Base-by-base conservation (phyloP, 2,797 vertebrate species). In the Microctenopoma stevenorrisi region DNA sequence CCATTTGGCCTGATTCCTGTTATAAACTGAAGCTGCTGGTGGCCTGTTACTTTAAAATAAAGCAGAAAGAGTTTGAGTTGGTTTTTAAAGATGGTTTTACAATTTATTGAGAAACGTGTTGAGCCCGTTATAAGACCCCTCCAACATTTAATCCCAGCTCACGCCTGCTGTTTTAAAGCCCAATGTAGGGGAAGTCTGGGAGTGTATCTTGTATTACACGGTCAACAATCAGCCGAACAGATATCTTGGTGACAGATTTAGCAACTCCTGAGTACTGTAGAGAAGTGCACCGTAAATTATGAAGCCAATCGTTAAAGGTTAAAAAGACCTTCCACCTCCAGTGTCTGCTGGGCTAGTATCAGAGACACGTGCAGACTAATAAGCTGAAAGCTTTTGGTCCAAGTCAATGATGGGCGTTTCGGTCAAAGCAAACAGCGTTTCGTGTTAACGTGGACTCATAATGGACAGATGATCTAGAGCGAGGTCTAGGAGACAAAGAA, bases 401-500 rank as follows among this genome's bases (percentile, higher is more conserved):
- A 37, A 16, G 43, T 42, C 40, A 42, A 14, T 46, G 43, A 44
- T 4, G 22, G 68, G 49, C 3, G 9, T 57, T 52, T 37, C 25
- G 38, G 57, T 47, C n/a, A 47, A 11, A 47, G 46, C 46, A 47
- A 47, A 47, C 7, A 10, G n/a, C 46, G 22, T 22, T 47, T 18
- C 16, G 3, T 22, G 2, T 47, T 10, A 9, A 18, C 22, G 18
- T 46, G 46, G 18, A 47, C 46, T 47, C 8, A 16, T 4, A 46
- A 46, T 2, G 18, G 47, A 38, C 12, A 28, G 30, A 22, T 38
- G 46, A 42, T 55, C 54, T 14, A 14, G 40, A 83, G 61, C 26
- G 69, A 77, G 60, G 35, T 63, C 52, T 25, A 61, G 61, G 74
- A 68, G 68, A 73, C 52, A 49, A 66, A 62, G 42, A 59, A 77